phyloP scores from a whole-genome alignment of 2,113 vertebrate species.

The Brevimyrus niger region DNA sequence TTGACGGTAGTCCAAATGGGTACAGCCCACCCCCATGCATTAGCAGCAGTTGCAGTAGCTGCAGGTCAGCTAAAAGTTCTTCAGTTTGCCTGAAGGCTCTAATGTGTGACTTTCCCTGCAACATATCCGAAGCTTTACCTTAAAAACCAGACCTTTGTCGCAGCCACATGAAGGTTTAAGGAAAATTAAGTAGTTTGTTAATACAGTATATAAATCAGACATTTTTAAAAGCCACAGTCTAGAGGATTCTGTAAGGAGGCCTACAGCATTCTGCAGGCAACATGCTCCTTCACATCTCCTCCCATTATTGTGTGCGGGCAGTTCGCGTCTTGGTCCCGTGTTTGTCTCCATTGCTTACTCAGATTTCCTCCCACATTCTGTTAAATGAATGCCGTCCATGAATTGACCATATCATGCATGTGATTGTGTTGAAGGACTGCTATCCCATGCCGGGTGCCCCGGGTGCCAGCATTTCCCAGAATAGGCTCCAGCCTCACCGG shows the following conservation, averaged over 20 bases:
- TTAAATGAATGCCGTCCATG: background rate
- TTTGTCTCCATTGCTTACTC: background rate
- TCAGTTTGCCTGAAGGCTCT: background rate
- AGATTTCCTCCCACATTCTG: background rate
- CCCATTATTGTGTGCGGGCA: background rate
- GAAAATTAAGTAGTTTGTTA: background rate
- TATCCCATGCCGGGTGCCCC: background rate
- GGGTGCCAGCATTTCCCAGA: background rate
- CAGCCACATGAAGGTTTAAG: background rate
- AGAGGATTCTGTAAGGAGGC: background rate
- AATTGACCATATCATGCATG: background rate
- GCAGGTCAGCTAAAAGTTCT: background rate
- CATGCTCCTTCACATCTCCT: background rate
- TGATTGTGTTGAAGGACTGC: background rate
- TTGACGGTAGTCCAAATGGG: background rate
- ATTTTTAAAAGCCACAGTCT: background rate
- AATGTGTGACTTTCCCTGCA: background rate
- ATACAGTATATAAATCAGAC: background rate
- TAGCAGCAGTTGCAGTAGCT: background rate
- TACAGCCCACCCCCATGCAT: background rate
- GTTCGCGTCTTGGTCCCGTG: background rate
- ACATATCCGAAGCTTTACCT: background rate
- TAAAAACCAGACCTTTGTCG: background rate
- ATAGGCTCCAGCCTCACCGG: background rate
- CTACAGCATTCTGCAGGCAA: background rate